These are phyloP conservation scores for Cheilinus undulatus DNA, from an alignment of 2,113 vertebrate genomes.

Conservation along the genomic window DNA sequence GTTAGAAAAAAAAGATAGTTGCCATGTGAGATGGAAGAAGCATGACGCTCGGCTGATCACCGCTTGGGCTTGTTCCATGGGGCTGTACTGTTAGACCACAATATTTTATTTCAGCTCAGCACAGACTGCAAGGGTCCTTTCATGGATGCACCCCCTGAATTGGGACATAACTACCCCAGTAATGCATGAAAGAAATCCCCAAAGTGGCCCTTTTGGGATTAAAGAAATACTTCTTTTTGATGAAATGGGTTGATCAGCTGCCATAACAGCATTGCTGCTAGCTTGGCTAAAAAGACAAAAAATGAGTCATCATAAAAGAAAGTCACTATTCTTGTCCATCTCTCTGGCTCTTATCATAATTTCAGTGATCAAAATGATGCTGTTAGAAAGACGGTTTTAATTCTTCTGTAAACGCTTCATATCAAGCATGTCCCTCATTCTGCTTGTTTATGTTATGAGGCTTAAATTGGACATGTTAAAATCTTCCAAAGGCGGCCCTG, in stretches of 20 bases:
- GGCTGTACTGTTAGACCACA: too few relatives aligned
- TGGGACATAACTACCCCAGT: too few relatives aligned
- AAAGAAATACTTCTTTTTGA: not conserved
- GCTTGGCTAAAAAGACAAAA: not conserved
- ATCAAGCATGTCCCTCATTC: slow-evolving; percentile 5
- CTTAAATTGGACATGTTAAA: slow-evolving; percentile 64
- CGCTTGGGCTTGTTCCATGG: too few relatives aligned
- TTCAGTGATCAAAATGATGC: not conserved
- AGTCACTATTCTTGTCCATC: too few relatives aligned
- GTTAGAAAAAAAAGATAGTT: too few relatives aligned
- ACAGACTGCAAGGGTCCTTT: too few relatives aligned
- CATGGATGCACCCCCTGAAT: too few relatives aligned
- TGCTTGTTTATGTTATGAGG: slow-evolving; percentile 59
- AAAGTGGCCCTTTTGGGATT: too few relatives aligned
- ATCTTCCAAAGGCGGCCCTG: slow-evolving; percentile 64
- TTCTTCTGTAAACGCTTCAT: slow-evolving; percentile 6
- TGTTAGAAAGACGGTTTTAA: not conserved
- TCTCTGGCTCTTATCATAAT: not conserved
- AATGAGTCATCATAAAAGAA: not conserved
- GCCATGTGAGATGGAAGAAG: too few relatives aligned
- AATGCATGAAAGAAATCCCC: too few relatives aligned
- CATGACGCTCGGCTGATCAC: too few relatives aligned
- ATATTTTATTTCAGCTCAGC: too few relatives aligned
- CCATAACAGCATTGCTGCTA: not conserved
- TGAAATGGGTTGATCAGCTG: not conserved